Evolutionary conservation across 1,140 invertebrate genomes (phyloP), one percentile per base, ranked within the genome.

Genomic region (Harpegnathos saltator): DNA sequence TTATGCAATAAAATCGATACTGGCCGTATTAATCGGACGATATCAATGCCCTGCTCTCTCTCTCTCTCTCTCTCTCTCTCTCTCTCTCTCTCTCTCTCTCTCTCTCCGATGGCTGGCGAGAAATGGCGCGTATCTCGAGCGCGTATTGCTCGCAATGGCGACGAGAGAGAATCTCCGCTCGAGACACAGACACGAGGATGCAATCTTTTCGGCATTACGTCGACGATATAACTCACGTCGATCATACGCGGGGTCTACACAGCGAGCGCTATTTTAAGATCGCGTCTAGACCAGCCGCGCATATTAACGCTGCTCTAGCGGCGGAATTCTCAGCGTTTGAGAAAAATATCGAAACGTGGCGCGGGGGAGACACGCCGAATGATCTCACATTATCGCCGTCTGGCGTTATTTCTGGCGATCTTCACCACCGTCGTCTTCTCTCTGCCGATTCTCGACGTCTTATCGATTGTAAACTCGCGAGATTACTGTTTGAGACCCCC

Each of bases 401-500:
- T 68, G 48, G 56, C 69, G 19, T 61, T 17, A 56, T 82, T 85
- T 77, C 69, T n/a, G n/a, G 44, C 63, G 61, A 59, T 83, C 69
- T 58, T 83, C 52, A 50, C 50, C 59, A 72, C n/a, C 68, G 48
- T 62, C 81, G 11, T 83, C 56, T 71, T 63, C 69, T 73, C 56
- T 44, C 68, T 58, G 38, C 52, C 69, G 75, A 78, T 58, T 58
- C 48, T 48, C 62, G 75, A 78, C n/a, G 65, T 29, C 81, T 89
- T 89, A 82, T 82, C 87, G 84, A 88, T 77, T 89, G 88, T 89
- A 89, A 89, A 89, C 69, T 89, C 56, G 17, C 52, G 48, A 85
- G 48, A 33, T 86, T 85, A 83, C 83, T 85, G 80, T 80, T 56
- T 56, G 54, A 78, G n/a, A n/a, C n/a, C n/a, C 63, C 63, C 26